A percentile compares a stretch with the other conserved stretches of the same genome.
Conservation (phyloP, 2,797 vertebrate genomes). For the Apogon hyalosoma region DNA sequence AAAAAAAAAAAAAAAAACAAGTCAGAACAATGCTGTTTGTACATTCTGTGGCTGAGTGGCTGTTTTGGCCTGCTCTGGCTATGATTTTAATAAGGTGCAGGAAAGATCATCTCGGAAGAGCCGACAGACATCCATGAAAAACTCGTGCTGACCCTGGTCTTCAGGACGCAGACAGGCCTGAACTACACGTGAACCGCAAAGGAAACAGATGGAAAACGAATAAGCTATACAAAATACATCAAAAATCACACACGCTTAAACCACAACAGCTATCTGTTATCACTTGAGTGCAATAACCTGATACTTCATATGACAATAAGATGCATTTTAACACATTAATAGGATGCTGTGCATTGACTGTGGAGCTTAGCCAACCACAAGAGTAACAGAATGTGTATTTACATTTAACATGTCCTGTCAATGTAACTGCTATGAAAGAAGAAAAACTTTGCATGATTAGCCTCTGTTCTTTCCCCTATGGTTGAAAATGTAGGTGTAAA, state of each 20-base stretch:
- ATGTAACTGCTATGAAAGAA: too few relatives aligned
- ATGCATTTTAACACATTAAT: neutral
- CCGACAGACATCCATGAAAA: constrained; percentile 37
- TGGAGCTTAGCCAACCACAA: neutral
- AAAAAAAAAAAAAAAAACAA: constrained; percentile 39
- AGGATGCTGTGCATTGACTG: neutral
- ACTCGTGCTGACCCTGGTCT: constrained; percentile 40
- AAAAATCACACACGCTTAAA: neutral
- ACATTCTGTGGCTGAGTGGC: constrained; percentile 47
- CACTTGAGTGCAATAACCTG: neutral
- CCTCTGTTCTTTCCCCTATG: too few relatives aligned
- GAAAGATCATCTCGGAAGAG: constrained; percentile 21
- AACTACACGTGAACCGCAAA: constrained; percentile 27
- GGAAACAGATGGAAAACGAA: constrained; percentile 6
- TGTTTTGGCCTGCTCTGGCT: constrained; percentile 30
- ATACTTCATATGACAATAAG: neutral
- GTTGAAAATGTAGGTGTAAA: too few relatives aligned
- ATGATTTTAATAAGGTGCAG: constrained; percentile 49
- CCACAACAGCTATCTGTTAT: neutral
- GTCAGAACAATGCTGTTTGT: constrained; percentile 65
- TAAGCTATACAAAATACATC: neutral
- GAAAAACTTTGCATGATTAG: too few relatives aligned
- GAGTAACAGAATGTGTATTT: too few relatives aligned
- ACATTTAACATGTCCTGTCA: too few relatives aligned
- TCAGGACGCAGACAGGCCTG: constrained; percentile 21